Base-by-base conservation (phyloP, 2,888 invertebrate species). In the Drosophila parthenogenetica region DNA sequence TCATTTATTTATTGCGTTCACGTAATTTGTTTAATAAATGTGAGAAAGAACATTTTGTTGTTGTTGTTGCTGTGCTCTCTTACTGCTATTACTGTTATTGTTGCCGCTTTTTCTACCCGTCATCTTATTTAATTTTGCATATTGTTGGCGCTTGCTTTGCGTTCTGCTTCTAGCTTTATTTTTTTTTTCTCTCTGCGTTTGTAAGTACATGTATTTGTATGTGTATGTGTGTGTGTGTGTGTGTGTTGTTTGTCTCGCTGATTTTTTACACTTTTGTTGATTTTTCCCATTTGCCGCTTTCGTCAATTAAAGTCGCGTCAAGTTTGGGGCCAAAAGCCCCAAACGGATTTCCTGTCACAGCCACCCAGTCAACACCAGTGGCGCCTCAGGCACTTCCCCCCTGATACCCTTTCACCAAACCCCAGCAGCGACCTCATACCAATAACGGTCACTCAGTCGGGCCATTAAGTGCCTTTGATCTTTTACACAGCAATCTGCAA, bases 71-170 rank as follows among this genome's bases (percentile, higher is more conserved):
- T 60, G 35, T 22, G 22, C 22, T 22, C 22, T 68, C 69, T 64
- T 43, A 50, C 42, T 57, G 32, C 13, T 67, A 42, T 57, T 71
- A 69, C 51, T 69, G 79, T 81, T 81, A 53, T 76, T 85, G 79
- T 71, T 79, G 49, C 61, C 82, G 60, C 66, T 70, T 50, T 84
- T 85, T 77, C 53, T 63, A 57, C 88, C 65, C 80, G 89, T 85
- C 85, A 85, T 85, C 83, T 72, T 80, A 89, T 85, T 87, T 85
- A 85, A 85, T 85, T 85, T 85, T 85, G 88, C 89, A 85, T 89
- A 82, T 81, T 85, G 72, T 79, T 73, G 69, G 51, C 60, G 53
- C 57, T 61, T 63, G 49, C 16, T 63, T 45, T 48, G 39, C 66
- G 79, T 78, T 82, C 86, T 69, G 71, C 59, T 78, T 58, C 57